Conservation (phyloP, 2,888 invertebrate genomes). For the Harpalus rubripes region DNA sequence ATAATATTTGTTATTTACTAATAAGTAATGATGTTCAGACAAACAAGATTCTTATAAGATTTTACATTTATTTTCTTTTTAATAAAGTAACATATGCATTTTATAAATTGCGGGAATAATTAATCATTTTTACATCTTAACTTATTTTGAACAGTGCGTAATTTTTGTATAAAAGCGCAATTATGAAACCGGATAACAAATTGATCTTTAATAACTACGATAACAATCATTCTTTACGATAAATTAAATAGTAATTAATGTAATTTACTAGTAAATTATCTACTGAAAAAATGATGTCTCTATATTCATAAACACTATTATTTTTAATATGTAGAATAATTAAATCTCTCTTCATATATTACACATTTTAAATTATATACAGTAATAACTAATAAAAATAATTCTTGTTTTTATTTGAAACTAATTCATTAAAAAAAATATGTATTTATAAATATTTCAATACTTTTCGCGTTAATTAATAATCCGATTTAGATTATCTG, state of each 20-base stretch:
- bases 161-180: constrained; percentile 3
- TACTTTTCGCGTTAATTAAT: constrained; percentile 12
- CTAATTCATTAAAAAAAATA: not conserved
- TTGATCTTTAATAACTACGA: constrained; percentile 27
- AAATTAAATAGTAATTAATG: constrained; percentile 46
- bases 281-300: constrained; percentile 22
- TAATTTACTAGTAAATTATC: constrained; percentile 22
- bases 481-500: constrained; percentile 24
- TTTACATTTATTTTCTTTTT: too few species aligned
- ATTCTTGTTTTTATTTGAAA: constrained; percentile 12
- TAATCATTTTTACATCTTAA: not conserved
- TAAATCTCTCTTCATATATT: not conserved
- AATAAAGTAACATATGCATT: too few species aligned
- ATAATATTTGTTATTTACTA: constrained; percentile 48
- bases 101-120: too few species aligned
- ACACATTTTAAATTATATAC: not conserved
- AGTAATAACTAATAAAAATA: constrained; percentile 1
- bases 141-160: not conserved
- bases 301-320: not conserved
- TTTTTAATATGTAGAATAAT: not conserved
- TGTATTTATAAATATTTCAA: constrained; percentile 5
- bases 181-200: constrained; percentile 9
- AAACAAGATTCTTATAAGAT: constrained; percentile 13
- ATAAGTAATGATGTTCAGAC: not conserved
- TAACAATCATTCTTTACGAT: constrained; percentile 21